Evolutionary conservation across 2,888 invertebrate species (phyloP), one percentile per base, ranked within the genome.

Genomic region (Tiphia femorata): DNA sequence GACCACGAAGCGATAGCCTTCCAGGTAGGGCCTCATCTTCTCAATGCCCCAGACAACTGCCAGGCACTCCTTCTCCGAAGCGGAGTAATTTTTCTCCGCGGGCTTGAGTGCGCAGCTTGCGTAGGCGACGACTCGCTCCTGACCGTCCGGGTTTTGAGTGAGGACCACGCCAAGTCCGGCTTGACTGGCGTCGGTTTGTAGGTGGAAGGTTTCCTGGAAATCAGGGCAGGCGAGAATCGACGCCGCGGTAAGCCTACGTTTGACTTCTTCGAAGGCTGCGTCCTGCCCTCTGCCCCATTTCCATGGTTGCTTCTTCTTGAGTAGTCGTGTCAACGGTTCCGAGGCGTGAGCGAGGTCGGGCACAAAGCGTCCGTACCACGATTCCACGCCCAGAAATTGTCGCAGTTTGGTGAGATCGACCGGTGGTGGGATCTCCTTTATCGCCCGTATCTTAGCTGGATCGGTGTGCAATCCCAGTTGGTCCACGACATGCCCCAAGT

Each of bases 361-460:
- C 2, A 57, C 21, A 3, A 60, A 60, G 1, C 56, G 51, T 0
- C 56, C 17, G 23, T 57, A 57, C 48, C 52, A 57, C 0, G 38
- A 40, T 1, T 41, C n/a, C 47, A 52, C 52, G 0, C 37, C 48
- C 1, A 57, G 10, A 14, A 58, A 58, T 2, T 25, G 16, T 0
- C 53, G 20, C 7, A 58, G 21, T 19, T 58, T 53, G 2, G 38
- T 42, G 0, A 58, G 2, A 14, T 46, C 44, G 8, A 12, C 12
- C n/a, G 53, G 58, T 1, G 27, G 12, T 0, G 41, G 49, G 7
- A 40, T 51, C 2, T 53, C 37, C 1, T 35, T 1, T 0, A 58
- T 35, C 2, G 58, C 48, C 2, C 17, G 21, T 1, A 40, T 17
- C 16, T 58, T 58, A 1, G 48, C 44, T 3, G 53, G 49, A n/a